Evolutionary conservation across 92 coral and sea anemone species (phyloP).

Genomic region (Porites lobata): DNA sequence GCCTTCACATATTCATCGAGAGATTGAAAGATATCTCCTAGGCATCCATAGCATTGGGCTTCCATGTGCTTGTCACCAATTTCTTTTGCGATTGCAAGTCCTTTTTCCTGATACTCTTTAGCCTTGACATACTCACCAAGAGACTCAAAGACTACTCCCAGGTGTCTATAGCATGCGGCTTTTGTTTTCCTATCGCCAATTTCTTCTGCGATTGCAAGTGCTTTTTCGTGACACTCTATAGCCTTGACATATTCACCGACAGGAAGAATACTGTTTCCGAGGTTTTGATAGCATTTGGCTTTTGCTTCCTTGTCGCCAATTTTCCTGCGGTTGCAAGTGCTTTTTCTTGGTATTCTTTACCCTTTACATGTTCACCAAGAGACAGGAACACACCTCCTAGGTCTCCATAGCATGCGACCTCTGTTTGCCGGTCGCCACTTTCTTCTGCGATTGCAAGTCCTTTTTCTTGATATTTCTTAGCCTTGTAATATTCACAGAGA

Average conservation of each 20-base stretch:
- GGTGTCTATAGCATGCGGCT: neutral
- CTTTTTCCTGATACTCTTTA: neutral
- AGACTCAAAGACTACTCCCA: neutral
- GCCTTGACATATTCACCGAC: slow-evolving; percentile 3
- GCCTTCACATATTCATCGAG: neutral
- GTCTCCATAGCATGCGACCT: neutral
- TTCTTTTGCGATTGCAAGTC: neutral
- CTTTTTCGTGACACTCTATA: neutral
- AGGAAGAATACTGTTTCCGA: neutral
- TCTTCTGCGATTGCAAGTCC: neutral
- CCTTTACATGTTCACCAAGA: neutral
- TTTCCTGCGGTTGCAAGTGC: neutral
- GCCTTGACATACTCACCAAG: neutral
- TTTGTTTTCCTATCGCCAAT: slow-evolving; percentile 17
- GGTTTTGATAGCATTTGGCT: neutral
- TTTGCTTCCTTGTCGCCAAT: slow-evolving; percentile 4
- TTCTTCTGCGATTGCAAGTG: neutral
- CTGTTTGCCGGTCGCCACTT: neutral
- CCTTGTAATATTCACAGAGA: neutral
- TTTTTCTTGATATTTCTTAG: neutral
- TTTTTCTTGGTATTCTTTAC: neutral
- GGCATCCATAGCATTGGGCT: neutral
- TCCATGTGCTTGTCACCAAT: slow-evolving; percentile 8
- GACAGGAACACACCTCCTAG: neutral
- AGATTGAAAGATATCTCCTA: neutral